Percentiles rank a stretch among this genome's conserved stretches.
These are phyloP conservation scores for Lordiphosa mommai DNA, from an alignment of 1,140 invertebrate species.

Conservation along the genomic window DNA sequence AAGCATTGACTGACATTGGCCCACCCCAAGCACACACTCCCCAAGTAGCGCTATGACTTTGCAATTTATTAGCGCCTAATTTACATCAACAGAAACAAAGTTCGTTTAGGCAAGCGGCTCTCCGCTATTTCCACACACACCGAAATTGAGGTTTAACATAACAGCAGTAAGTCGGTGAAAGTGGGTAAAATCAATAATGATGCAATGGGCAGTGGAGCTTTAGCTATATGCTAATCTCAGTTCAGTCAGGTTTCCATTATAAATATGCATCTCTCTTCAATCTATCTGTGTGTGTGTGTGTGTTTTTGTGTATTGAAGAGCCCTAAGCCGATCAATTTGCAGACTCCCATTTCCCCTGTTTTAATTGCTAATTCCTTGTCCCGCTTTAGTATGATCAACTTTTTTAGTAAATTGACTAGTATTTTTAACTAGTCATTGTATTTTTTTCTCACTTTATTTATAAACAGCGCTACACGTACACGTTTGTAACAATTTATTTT, in stretches of 20 bases:
- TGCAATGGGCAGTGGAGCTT: constrained; percentile 20
- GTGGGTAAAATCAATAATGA: constrained; percentile 72
- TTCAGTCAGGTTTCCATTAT: background rate
- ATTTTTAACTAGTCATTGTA: too few species aligned
- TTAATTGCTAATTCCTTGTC: background rate
- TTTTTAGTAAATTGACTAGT: too few species aligned
- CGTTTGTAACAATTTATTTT: too few species aligned
- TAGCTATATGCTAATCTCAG: constrained; percentile 1
- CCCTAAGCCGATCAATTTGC: constrained; percentile 17
- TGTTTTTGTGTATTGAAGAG: background rate
- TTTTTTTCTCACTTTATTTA: too few species aligned
- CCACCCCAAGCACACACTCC: background rate
- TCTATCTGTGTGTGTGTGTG: background rate
- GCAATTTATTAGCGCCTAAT: constrained; percentile 33
- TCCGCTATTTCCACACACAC: constrained; percentile 10
- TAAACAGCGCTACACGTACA: too few species aligned
- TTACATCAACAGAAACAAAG: constrained; percentile 40
- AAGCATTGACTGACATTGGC: constrained; percentile 6
- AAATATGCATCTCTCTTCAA: background rate
- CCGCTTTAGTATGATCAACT: too few species aligned
- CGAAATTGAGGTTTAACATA: constrained; percentile 13
- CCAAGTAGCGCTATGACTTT: constrained; percentile 23
- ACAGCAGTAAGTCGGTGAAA: constrained; percentile 43
- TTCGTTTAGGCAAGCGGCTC: constrained; percentile 18
- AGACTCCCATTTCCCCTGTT: constrained; percentile 2